These are phyloP conservation scores for Dusona sp. DNA, from an alignment of 2,888 invertebrate genomes.

Conservation along the genomic window DNA sequence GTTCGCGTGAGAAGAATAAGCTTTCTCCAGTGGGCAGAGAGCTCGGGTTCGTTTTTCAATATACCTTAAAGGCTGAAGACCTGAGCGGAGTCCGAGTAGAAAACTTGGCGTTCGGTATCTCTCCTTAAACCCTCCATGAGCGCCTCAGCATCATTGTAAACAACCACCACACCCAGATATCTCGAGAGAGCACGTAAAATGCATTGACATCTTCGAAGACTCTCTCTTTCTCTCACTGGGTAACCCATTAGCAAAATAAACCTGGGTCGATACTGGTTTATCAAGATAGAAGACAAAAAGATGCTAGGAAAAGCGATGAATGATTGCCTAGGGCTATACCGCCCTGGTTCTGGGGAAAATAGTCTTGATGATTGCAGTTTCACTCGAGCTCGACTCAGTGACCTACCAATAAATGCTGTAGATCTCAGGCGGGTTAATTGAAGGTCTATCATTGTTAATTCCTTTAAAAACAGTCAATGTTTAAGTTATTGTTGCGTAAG, in stretches of 20 bases:
- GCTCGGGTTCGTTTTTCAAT: slow-evolving; percentile 14
- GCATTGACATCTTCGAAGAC: slow-evolving; percentile 22
- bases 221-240: slow-evolving; percentile 24
- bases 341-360: slow-evolving; percentile 30
- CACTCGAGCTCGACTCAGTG: slow-evolving; percentile 6
- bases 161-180: slow-evolving; percentile 58
- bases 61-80: slow-evolving; percentile 13
- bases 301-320: slow-evolving; percentile 18
- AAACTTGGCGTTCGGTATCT: slow-evolving; percentile 59
- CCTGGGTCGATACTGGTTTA: slow-evolving; percentile 34
- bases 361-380: slow-evolving; percentile 6
- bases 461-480: neutral
- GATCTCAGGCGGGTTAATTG: neutral
- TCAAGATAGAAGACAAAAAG: slow-evolving; percentile 26
- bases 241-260: slow-evolving; percentile 57
- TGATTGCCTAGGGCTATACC: slow-evolving; percentile 44
- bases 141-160: slow-evolving; percentile 30
- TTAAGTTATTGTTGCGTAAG: no score
- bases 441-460: neutral
- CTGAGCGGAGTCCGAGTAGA: slow-evolving; percentile 37
- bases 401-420: neutral
- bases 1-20: slow-evolving; percentile 1
- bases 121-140: slow-evolving; percentile 60
- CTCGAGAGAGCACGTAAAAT: slow-evolving; percentile 32
- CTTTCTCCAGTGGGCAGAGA: slow-evolving; percentile 42